Conservation (phyloP, 2,797 vertebrate genomes). For the Buceros bicornis region DNA sequence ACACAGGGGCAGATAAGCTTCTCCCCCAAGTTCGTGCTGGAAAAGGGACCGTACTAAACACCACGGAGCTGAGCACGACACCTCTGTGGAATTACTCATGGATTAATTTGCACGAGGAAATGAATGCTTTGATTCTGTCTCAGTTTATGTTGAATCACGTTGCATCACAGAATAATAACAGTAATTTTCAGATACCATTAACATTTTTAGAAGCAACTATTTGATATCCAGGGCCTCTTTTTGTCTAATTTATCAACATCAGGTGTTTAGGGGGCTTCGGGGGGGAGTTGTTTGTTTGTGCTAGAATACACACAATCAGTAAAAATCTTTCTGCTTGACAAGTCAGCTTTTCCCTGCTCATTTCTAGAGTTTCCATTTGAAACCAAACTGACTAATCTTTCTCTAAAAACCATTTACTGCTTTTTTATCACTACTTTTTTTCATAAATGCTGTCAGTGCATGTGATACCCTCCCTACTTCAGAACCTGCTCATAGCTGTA, state of each 20-base stretch:
- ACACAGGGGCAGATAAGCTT: background rate
- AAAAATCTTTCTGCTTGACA: background rate
- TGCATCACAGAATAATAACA: background rate
- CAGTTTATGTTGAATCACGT: background rate
- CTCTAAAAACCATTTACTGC: conserved; percentile 1
- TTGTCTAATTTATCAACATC: background rate
- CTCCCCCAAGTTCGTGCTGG: background rate
- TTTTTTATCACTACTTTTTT: conserved; percentile 36
- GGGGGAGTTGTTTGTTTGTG: background rate
- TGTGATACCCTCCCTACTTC: conserved; percentile 24
- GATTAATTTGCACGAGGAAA: background rate
- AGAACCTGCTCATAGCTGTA: conserved; percentile 21
- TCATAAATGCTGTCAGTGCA: conserved; percentile 7
- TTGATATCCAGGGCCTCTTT: background rate
- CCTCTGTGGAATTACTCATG: background rate
- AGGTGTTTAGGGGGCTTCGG: background rate
- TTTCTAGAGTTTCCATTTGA: background rate
- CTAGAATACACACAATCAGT: background rate
- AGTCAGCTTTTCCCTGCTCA: background rate
- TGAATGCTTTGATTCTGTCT: background rate
- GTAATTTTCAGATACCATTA: background rate
- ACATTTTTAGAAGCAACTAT: background rate
- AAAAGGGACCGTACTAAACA: background rate
- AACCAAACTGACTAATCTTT: conserved; percentile 25
- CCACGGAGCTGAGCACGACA: background rate